phyloP scores from a whole-genome alignment of 2,113 vertebrate genomes.

The Cebidichthys violaceus region DNA sequence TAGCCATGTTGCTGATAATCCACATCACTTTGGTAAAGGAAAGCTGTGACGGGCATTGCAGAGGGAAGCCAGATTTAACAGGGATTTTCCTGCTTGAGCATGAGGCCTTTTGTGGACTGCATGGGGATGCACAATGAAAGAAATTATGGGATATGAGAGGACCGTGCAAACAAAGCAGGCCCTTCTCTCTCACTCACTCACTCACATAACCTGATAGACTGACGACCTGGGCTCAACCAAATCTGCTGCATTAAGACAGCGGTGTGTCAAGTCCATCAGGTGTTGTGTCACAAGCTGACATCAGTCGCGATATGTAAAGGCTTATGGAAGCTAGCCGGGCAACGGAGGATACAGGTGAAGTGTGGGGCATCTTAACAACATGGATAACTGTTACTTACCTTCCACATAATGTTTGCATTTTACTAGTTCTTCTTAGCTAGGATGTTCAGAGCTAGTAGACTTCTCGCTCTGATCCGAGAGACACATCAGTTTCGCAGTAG shows the following conservation, averaged over 20 bases:
- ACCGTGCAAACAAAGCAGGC: slow-evolving; percentile 20
- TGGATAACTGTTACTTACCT: slow-evolving; percentile 2
- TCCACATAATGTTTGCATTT: slow-evolving; percentile 5
- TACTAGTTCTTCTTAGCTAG: not conserved
- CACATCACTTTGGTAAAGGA: slow-evolving; percentile 2
- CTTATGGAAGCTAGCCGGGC: slow-evolving; percentile 53
- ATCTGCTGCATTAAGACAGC: slow-evolving; percentile 33
- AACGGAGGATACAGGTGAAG: slow-evolving; percentile 47
- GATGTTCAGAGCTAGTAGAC: not conserved
- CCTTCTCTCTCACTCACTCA: not conserved
- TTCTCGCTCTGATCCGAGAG: slow-evolving; percentile 31
- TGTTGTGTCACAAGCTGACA: slow-evolving; percentile 53
- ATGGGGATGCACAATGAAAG: not conserved
- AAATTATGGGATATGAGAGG: slow-evolving; percentile 24
- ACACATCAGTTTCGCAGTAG: slow-evolving; percentile 23
- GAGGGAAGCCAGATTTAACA: slow-evolving; percentile 8
- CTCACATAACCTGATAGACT: not conserved
- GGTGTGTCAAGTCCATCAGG: slow-evolving; percentile 35
- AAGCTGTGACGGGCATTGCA: slow-evolving; percentile 6
- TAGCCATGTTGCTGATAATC: slow-evolving; percentile 24
- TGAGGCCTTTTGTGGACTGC: not conserved
- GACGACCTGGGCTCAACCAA: slow-evolving; percentile 2
- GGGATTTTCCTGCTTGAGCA: not conserved
- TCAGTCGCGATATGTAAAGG: slow-evolving; percentile 61
- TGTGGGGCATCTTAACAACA: slow-evolving; percentile 28